phyloP scores from a whole-genome alignment of 2,113 vertebrate genomes.

The Hemichromis elongatus region DNA sequence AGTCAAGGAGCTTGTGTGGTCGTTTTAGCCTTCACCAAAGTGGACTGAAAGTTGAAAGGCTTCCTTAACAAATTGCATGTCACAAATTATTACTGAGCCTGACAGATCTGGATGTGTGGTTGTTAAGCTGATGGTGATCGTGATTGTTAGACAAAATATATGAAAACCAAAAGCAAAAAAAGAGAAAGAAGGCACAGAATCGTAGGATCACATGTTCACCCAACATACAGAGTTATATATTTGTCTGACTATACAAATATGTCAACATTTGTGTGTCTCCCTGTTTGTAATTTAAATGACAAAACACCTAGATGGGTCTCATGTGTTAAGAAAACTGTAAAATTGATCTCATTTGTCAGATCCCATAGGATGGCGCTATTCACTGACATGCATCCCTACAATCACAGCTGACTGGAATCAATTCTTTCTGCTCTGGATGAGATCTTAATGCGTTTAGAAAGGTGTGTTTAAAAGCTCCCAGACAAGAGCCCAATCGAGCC shows the following conservation, averaged over 20 bases:
- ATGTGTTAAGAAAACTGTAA: constrained; percentile 35
- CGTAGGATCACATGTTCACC: not conserved
- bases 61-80: not conserved
- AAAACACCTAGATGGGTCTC: not conserved
- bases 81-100: not conserved
- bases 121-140: not conserved
- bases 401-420: constrained; percentile 49
- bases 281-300: not conserved
- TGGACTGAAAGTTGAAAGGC: constrained; percentile 14
- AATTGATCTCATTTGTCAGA: constrained; percentile 52
- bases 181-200: not conserved
- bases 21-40: not conserved
- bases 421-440: constrained; percentile 52
- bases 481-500: not conserved
- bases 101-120: not conserved
- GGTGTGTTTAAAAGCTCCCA: constrained; percentile 32
- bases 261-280: not conserved
- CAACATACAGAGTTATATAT: not conserved
- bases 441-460: constrained; percentile 56
- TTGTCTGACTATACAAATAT: not conserved
- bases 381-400: constrained; percentile 29
- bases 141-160: not conserved
- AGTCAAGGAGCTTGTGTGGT: constrained; percentile 16
- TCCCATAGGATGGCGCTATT: constrained; percentile 26
- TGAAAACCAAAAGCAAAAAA: not conserved